These are phyloP conservation scores for Leucophenga varia DNA, from an alignment of 1,140 invertebrate species.

Conservation along the genomic window DNA sequence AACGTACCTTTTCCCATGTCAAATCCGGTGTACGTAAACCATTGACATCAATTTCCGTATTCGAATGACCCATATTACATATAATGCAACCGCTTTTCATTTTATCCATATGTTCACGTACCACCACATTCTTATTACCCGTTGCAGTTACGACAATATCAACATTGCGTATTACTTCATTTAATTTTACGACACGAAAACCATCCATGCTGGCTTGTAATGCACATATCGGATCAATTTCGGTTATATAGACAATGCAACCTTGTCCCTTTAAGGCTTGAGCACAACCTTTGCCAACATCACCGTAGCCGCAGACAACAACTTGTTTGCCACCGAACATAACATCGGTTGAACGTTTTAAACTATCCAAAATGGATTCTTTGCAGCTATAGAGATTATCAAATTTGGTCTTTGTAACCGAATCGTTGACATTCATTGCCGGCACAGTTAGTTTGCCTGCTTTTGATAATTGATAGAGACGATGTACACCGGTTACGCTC, in stretches of 20 bases:
- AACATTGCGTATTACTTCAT: conserved; percentile 77
- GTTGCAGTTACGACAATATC: conserved; percentile 96
- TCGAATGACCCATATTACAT: conserved; percentile 98
- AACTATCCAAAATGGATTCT: conserved; percentile 53
- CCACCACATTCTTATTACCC: conserved; percentile 96
- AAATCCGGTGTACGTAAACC: conserved; percentile 90
- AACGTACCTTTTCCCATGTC: conserved; percentile 96
- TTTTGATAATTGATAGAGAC: conserved; percentile 94
- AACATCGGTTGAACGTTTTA: conserved; percentile 68
- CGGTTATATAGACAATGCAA: conserved; percentile 92
- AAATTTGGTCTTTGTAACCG: conserved; percentile 98
- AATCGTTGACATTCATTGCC: conserved; percentile 99
- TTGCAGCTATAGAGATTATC: conserved; percentile 69
- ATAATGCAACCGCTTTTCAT: conserved; percentile 97
- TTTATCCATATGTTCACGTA: conserved; percentile 92
- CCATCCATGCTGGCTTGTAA: conserved; percentile 98
- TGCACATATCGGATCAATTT: conserved; percentile 98
- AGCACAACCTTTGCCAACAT: conserved; percentile 97
- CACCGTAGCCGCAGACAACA: conserved; percentile 95
- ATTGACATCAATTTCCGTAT: conserved; percentile 97
- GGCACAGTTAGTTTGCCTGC: conserved; percentile 93
- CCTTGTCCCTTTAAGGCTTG: conserved; percentile 93
- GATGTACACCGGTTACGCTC: conserved; percentile 95
- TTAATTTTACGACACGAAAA: conserved; percentile 91
- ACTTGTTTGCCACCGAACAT: conserved; percentile 99